phyloP scores from a whole-genome alignment of 2,888 invertebrate species.

The Eristalis intricaria region DNA sequence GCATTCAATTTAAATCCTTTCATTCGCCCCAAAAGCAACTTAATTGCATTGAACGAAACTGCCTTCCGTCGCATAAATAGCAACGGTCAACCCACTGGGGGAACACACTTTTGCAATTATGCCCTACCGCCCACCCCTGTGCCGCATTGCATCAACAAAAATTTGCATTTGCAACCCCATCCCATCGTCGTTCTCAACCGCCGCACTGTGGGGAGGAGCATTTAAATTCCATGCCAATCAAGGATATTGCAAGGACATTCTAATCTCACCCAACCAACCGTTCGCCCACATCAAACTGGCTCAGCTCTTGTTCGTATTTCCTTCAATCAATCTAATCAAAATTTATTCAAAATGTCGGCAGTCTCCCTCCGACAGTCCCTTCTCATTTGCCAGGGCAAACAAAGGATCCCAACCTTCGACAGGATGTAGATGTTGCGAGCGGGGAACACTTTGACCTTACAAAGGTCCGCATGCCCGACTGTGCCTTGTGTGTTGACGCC shows the following conservation, averaged over 20 bases:
- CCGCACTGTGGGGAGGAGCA: not conserved
- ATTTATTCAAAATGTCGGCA: conserved; percentile 63
- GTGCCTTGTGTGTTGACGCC: not conserved
- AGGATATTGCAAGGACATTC: conserved; percentile 9
- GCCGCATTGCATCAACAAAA: conserved; percentile 3
- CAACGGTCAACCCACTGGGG: not conserved
- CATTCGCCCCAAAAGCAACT: not conserved
- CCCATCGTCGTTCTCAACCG: not conserved
- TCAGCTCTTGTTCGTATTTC: conserved; percentile 46
- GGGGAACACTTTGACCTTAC: conserved; percentile 28
- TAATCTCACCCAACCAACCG: not conserved
- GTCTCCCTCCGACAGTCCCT: not conserved
- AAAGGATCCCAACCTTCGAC: not conserved
- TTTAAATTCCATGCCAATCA: conserved; percentile 27
- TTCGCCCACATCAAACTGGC: conserved; percentile 30
- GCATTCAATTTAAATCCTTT: not conserved
- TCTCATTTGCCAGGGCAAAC: not conserved
- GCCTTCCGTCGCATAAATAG: not conserved
- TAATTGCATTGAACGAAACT: not conserved
- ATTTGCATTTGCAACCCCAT: conserved; percentile 8
- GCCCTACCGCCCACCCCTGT: not conserved
- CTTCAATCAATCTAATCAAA: conserved; percentile 59
- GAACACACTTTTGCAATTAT: not conserved
- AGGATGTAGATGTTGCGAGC: not conserved
- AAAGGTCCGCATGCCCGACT: not conserved